These are phyloP conservation scores for Syndactyla subalaris DNA, from an alignment of 2,797 vertebrate genomes.

Conservation along the genomic window DNA sequence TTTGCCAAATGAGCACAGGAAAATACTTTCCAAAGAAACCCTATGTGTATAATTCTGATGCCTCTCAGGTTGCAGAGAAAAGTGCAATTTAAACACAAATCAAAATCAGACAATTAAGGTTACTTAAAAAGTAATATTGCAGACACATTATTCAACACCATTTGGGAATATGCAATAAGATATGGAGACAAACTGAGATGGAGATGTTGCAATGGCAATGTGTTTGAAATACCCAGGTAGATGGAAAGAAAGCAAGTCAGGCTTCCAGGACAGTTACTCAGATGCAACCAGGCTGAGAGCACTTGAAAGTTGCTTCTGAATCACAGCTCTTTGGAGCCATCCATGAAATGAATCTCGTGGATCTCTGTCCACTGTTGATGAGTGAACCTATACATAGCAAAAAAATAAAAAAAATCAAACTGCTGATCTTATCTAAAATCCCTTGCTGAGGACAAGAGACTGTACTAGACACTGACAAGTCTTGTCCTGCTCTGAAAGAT, in stretches of 20 bases:
- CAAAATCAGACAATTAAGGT: conserved; percentile 43
- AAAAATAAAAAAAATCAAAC: not conserved
- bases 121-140: conserved; percentile 27
- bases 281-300: not conserved
- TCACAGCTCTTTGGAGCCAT: not conserved
- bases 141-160: not conserved
- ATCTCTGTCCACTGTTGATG: not conserved
- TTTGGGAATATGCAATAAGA: conserved; percentile 27
- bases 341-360: not conserved
- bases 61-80: conserved; percentile 39
- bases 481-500: not conserved
- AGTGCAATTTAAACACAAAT: conserved; percentile 43
- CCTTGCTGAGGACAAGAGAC: not conserved
- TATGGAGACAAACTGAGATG: not conserved
- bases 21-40: not conserved
- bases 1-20: accelerated
- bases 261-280: not conserved
- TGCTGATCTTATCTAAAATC: not conserved
- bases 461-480: accelerated
- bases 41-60: not conserved
- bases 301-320: not conserved
- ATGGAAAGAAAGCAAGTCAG: conserved; percentile 7
- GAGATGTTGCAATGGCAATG: not conserved
- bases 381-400: not conserved
- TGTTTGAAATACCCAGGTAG: not conserved